These are phyloP conservation scores for Ptiloglossa arizonensis DNA, from an alignment of 1,140 invertebrate genomes.

Conservation along the genomic window DNA sequence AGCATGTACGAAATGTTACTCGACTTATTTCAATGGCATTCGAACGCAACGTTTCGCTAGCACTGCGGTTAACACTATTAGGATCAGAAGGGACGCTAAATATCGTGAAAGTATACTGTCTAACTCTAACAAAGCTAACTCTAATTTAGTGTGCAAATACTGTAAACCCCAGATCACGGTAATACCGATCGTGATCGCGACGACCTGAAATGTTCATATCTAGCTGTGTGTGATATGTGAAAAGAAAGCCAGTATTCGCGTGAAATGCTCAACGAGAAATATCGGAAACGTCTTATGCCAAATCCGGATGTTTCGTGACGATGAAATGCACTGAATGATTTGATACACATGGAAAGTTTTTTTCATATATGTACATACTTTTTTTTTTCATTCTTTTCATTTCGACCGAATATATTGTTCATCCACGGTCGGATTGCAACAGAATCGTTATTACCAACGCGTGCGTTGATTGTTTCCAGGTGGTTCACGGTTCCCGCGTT, in stretches of 20 bases:
- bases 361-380: too few relatives aligned
- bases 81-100: not conserved
- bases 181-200: not conserved
- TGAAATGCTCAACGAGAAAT: not conserved
- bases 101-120: not conserved
- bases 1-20: not conserved
- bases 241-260: not conserved
- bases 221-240: not conserved
- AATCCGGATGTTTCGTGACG: constrained; percentile 3
- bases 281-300: constrained; percentile 14
- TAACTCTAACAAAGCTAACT: not conserved
- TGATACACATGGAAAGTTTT: not conserved
- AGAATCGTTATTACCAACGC: too few relatives aligned
- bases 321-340: constrained; percentile 20
- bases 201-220: too few relatives aligned
- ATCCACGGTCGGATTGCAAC: not conserved
- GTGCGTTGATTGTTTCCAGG: not conserved
- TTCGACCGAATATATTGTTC: not conserved
- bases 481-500: not conserved
- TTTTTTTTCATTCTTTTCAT: not conserved
- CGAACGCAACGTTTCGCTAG: not conserved
- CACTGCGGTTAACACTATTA: not conserved
- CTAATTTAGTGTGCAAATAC: not conserved
- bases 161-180: not conserved
- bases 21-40: not conserved